phyloP scores from a whole-genome alignment of 1,140 invertebrate genomes.

The Episyrphus balteatus region DNA sequence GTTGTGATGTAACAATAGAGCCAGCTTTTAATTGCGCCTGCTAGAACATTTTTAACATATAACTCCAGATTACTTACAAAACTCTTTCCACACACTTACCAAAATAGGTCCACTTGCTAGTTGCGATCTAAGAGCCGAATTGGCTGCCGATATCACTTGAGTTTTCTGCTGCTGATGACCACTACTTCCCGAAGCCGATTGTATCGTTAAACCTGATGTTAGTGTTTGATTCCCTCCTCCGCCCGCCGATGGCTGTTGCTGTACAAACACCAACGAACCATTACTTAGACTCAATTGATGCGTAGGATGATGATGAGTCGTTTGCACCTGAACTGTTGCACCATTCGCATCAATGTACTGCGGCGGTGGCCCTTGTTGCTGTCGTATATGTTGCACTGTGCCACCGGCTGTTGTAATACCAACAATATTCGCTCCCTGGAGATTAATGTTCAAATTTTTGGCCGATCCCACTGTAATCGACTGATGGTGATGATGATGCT shows the following conservation, averaged over 20 bases:
- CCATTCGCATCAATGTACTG: slow-evolving; percentile 13
- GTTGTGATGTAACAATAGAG: slow-evolving; percentile 19
- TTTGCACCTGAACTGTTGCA: slow-evolving; percentile 10
- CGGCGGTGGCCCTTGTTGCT: slow-evolving; percentile 12
- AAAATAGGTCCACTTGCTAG: slow-evolving; percentile 44
- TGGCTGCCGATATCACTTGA: slow-evolving; percentile 14
- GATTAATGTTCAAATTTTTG: background rate
- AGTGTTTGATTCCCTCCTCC: slow-evolving; percentile 8
- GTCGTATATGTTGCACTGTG: slow-evolving; percentile 13
- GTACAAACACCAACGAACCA: slow-evolving; percentile 42
- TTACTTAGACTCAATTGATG: slow-evolving; percentile 39
- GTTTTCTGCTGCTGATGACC: slow-evolving; percentile 19
- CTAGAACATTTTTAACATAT: slow-evolving; percentile 28
- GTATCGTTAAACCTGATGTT: background rate
- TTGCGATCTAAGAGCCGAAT: slow-evolving; percentile 33
- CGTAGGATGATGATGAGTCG: slow-evolving; percentile 16
- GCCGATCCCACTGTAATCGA: background rate
- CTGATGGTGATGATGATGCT: slow-evolving; percentile 15
- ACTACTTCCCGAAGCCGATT: background rate
- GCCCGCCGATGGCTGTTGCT: slow-evolving; percentile 37
- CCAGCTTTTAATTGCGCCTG: slow-evolving; percentile 46
- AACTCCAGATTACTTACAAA: background rate
- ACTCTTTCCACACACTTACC: slow-evolving; percentile 25
- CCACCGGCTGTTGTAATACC: slow-evolving; percentile 2
- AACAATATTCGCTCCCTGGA: background rate